These are phyloP conservation scores for Dryobota labecula DNA, from an alignment of 2,888 invertebrate species.

Conservation along the genomic window DNA sequence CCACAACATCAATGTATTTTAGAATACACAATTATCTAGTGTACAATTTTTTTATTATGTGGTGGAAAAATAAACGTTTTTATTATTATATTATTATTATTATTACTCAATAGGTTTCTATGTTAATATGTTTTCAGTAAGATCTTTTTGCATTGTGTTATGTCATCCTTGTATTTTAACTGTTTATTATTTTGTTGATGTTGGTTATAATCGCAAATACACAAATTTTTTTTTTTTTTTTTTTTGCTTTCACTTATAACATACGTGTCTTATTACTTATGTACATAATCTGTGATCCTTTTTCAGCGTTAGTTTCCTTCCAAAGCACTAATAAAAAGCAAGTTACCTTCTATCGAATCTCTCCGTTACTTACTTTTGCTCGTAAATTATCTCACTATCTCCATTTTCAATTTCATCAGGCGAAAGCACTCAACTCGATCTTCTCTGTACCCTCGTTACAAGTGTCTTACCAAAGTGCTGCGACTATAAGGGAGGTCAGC, in stretches of 20 bases:
- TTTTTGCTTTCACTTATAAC: background rate
- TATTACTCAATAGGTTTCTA: background rate
- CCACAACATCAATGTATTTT: too few relatives aligned
- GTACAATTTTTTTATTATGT: too few relatives aligned
- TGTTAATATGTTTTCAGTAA: background rate
- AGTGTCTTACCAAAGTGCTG: slow-evolving; percentile 32
- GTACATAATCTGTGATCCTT: too few relatives aligned
- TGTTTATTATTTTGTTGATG: background rate
- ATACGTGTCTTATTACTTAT: background rate
- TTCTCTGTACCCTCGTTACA: slow-evolving; percentile 41
- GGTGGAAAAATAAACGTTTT: too few relatives aligned
- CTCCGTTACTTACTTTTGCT: slow-evolving; percentile 45
- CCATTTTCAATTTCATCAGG: slow-evolving; percentile 65
- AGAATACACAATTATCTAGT: too few relatives aligned
- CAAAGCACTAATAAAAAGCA: slow-evolving; percentile 19
- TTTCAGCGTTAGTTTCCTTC: background rate
- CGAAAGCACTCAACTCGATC: slow-evolving; percentile 58
- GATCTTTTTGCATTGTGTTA: background rate
- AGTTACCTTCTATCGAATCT: slow-evolving; percentile 26
- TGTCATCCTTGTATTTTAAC: background rate
- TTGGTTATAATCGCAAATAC: background rate
- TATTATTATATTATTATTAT: too few relatives aligned
- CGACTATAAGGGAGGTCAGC: too few relatives aligned
- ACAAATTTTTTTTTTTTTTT: background rate
- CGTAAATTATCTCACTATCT: slow-evolving; percentile 56